Percentiles rank a stretch among this genome's conserved stretches.
phyloP scores from a whole-genome alignment of 2,888 invertebrate species.

The Xestia sexstrigata region DNA sequence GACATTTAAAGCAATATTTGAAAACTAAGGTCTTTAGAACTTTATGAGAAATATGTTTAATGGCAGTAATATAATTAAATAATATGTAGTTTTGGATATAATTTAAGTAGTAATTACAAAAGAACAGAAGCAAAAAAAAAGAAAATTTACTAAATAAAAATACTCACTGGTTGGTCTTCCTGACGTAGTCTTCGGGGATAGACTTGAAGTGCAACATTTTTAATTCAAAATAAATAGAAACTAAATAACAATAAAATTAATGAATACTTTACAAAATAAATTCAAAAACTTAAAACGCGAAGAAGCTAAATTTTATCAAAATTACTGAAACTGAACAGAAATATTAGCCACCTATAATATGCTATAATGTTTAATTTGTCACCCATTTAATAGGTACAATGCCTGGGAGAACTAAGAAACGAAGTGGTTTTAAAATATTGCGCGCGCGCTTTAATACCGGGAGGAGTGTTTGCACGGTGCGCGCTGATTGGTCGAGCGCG shows the following conservation, averaged over 20 bases:
- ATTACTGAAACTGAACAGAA: conserved; percentile 90
- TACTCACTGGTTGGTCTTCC: conserved; percentile 85
- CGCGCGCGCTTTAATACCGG: conserved; percentile 79
- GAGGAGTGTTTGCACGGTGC: conserved; percentile 79
- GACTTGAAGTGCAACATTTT: conserved; percentile 86
- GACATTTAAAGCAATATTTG: not conserved
- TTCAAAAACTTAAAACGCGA: conserved; percentile 36
- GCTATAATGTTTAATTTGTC: conserved; percentile 84
- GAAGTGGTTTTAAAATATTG: conserved; percentile 68
- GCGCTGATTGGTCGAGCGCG: conserved; percentile 83
- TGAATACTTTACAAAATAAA: conserved; percentile 63
- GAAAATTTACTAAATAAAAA: not conserved
- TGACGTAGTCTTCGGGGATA: conserved; percentile 85
- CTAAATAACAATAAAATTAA: conserved; percentile 56
- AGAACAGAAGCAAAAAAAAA: not conserved
- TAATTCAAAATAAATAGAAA: conserved; percentile 66
- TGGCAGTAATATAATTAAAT: not conserved
- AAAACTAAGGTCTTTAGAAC: not conserved
- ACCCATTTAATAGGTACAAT: conserved; percentile 85
- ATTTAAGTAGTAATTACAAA: not conserved
- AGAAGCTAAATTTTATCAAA: conserved; percentile 79
- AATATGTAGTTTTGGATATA: not conserved
- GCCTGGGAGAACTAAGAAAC: conserved; percentile 61
- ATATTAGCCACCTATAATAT: conserved; percentile 89
- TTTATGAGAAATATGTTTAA: not conserved